Base-by-base conservation (phyloP, 2,113 vertebrate genomes). In the Cyanistes caeruleus region DNA sequence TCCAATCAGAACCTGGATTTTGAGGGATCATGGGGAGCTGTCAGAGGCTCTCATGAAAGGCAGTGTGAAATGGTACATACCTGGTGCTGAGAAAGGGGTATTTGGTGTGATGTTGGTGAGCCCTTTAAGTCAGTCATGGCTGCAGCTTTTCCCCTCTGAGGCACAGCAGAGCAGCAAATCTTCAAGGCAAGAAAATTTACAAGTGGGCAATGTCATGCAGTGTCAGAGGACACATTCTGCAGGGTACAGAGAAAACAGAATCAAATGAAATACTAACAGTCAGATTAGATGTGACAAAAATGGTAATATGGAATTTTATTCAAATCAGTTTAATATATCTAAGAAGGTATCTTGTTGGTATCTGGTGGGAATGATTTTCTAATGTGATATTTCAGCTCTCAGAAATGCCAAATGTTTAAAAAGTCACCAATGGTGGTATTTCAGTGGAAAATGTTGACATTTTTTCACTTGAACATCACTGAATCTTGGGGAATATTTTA, bases 391-490 rank as follows among this genome's bases (percentile, higher is more conserved):
- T 92, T 93, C 35, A 85, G n/a, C 0, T 0, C n/a, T 89, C 28
- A 64, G 70, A 89, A 95, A 81, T 79, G 44, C 52, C 81, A 90
- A 89, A 70, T 30, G 49, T 83, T 87, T 85, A 31, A 79, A 86
- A 87, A 91, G 67, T 82, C 74, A 82, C 41, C n/a, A 87, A 69
- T 35, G 33, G 28, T 58, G 53, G 23, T 58, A 23, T 67, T 93
- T 74, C 74, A 43, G 60, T 67, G 59, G 67, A 91, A 95, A 87
- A 88, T 2, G 27, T 51, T 76, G 81, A 64, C n/a, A 14, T 87
- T 91, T 92, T 90, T 91, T 85, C 51, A 31, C 46, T 91, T 37
- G 64, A 89, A 79, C 65, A 65, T 75, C 95, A 86, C 11, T 21
- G 63, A 70, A 46, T 77, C 43, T 70, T 30, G 28, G 24, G 44